Percentiles rank a stretch among this genome's conserved stretches.
Evolutionary conservation across 1,140 invertebrate species (phyloP).

Genomic region (Melitaea cinxia): DNA sequence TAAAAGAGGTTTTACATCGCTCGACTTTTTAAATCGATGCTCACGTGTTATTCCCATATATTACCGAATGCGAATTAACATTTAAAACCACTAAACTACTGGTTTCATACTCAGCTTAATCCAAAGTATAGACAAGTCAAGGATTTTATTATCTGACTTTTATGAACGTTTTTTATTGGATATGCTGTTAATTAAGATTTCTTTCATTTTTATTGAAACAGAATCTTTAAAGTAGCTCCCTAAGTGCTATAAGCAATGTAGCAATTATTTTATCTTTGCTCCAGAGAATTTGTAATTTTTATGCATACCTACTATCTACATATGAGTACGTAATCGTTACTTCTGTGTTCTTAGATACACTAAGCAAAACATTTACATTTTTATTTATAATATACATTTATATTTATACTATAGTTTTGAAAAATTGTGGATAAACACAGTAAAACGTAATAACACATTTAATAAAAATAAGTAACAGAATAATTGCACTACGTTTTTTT

Average conservation of each 20-base stretch:
- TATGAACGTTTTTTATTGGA: conserved; percentile 38
- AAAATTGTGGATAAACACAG: no score
- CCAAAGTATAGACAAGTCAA: conserved; percentile 35
- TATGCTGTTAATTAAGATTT: conserved; percentile 37
- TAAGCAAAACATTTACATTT: no score
- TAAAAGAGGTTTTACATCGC: conserved; percentile 18
- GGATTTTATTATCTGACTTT: conserved; percentile 38
- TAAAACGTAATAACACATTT: no score
- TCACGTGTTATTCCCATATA: conserved; percentile 11
- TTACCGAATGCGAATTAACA: conserved; percentile 34
- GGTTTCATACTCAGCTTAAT: conserved; percentile 31
- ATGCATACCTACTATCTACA: no score
- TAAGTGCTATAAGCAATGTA: conserved; percentile 27
- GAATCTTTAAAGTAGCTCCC: conserved; percentile 33
- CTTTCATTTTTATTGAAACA: conserved; percentile 31
- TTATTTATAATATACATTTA: no score
- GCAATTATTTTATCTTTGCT: conserved; percentile 28
- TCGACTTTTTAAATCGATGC: conserved; percentile 16
- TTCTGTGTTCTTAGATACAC: no score
- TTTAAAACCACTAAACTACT: conserved; percentile 40
- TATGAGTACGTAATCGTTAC: no score
- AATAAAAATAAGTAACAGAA: no score
- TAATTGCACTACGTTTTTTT: neutral
- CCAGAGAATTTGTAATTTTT: conserved; percentile 24
- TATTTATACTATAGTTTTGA: no score